Base-by-base conservation (phyloP, 2,888 invertebrate species). In the Cremastobaeus sp. region DNA sequence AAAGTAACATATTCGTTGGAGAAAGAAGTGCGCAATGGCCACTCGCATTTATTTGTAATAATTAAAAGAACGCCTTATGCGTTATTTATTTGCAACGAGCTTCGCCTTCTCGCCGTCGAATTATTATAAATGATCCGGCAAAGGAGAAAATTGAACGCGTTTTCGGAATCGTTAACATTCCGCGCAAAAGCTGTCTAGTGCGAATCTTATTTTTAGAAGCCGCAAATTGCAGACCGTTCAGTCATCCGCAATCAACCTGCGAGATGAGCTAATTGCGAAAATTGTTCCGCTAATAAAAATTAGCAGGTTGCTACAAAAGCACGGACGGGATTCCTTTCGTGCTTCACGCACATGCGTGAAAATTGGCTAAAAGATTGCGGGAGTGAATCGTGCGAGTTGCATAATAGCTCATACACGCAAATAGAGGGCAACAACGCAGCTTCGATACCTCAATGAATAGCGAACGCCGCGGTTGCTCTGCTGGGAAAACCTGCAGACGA, bases 311-410 rank as follows among this genome's bases (percentile, higher is more conserved):
- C 9, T 12, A 20, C n/a, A n/a, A n/a, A n/a, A n/a, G n/a, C n/a
- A n/a, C n/a, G n/a, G n/a, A n/a, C n/a, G 21, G 66, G 54, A 72
- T 72, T 65, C 65, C 59, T 65, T 57, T 60, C 72, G 72, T 72
- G 72, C 54, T 72, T 72, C 72, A 66, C 72, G 65, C 72, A 66
- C 47, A 52, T 72, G 52, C 72, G 72, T 54, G 72, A 66, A 72
- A 72, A 66, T 72, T 60, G 12, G 35, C 11, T 25, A 3, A 57
- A 45, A 12, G 62, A 48, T 50, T 57, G 59, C 55, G 64, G 50
- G 28, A 48, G 11, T 15, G 25, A 39, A 37, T 55, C 45, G 12
- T 45, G 54, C 11, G 11, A 18, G 43, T 71, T 64, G 45, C 50
- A 39, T 64, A 71, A 71, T 60, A 9, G 45, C 37, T 17, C 41